phyloP scores from a whole-genome alignment of 2,888 invertebrate species.

The Calliphora vomitoria region DNA sequence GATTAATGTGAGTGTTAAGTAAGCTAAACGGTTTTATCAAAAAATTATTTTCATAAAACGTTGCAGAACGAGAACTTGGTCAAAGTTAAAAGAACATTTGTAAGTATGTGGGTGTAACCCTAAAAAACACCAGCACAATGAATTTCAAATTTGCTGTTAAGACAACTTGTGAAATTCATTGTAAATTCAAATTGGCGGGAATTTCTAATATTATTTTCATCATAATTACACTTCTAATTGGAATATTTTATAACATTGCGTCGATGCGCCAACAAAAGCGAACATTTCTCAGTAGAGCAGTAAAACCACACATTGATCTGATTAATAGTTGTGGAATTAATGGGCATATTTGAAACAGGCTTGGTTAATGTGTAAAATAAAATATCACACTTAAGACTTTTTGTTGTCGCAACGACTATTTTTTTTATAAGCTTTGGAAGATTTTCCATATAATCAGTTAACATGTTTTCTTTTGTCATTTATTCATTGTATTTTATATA shows the following conservation, averaged over 20 bases:
- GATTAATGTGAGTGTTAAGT: too few relatives aligned
- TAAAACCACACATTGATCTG: too few relatives aligned
- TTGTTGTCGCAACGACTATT: neutral
- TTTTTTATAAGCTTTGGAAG: neutral
- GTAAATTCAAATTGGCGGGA: slow-evolving; percentile 9
- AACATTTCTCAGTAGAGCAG: too few relatives aligned
- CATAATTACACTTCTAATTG: neutral
- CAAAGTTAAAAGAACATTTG: neutral
- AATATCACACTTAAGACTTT: too few relatives aligned
- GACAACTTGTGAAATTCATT: neutral
- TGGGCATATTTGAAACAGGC: too few relatives aligned
- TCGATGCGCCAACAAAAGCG: too few relatives aligned
- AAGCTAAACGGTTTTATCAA: neutral
- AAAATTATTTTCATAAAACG: neutral
- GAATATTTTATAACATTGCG: neutral
- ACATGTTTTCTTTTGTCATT: slow-evolving; percentile 63
- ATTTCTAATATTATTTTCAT: too few relatives aligned
- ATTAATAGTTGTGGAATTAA: too few relatives aligned
- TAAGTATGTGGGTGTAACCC: neutral
- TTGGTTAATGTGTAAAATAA: too few relatives aligned
- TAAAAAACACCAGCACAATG: neutral
- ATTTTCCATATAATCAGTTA: slow-evolving; percentile 39
- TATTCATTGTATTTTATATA: slow-evolving; percentile 36
- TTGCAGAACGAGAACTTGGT: neutral
- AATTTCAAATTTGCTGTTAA: neutral